A percentile compares a stretch with the other conserved stretches of the same genome.
Conservation (phyloP, 2,888 invertebrate species). For the Panopea generosa region DNA sequence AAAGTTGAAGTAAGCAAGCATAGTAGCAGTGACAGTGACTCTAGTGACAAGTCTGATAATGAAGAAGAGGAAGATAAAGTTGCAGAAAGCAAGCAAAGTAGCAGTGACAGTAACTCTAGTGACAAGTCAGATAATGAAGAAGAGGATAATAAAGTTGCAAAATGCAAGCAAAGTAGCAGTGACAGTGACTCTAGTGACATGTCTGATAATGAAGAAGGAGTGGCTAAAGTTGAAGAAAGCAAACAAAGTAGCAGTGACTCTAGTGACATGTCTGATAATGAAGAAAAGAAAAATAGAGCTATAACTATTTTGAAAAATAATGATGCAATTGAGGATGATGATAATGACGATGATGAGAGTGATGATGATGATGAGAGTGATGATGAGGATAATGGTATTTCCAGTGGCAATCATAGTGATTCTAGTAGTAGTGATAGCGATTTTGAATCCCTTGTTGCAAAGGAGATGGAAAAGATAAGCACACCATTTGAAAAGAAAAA, state of each 20-base stretch:
- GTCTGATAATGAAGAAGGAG: no score
- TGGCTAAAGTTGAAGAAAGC: no score
- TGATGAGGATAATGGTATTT: background rate
- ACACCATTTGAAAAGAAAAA: background rate
- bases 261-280: no score
- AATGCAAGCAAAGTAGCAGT: background rate
- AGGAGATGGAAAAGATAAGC: conserved; percentile 27
- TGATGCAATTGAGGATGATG: background rate
- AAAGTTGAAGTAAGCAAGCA: no score
- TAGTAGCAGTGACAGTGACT: background rate
- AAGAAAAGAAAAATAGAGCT: no score
- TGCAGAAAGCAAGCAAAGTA: background rate
- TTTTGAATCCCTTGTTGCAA: conserved; percentile 25
- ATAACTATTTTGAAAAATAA: no score
- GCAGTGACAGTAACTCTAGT: no score
- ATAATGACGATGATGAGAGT: background rate
- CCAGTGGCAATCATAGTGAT: background rate
- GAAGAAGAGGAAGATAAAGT: background rate
- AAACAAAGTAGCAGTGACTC: no score
- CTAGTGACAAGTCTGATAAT: background rate
- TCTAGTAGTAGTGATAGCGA: conserved; percentile 27
- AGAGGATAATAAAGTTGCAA: background rate
- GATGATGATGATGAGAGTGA: background rate
- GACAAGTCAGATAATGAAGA: conserved; percentile 2
- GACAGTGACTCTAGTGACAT: background rate